Evolutionary conservation across 2,888 invertebrate species (phyloP), one percentile per base, ranked within the genome.

Genomic region (Clivina fossor): DNA sequence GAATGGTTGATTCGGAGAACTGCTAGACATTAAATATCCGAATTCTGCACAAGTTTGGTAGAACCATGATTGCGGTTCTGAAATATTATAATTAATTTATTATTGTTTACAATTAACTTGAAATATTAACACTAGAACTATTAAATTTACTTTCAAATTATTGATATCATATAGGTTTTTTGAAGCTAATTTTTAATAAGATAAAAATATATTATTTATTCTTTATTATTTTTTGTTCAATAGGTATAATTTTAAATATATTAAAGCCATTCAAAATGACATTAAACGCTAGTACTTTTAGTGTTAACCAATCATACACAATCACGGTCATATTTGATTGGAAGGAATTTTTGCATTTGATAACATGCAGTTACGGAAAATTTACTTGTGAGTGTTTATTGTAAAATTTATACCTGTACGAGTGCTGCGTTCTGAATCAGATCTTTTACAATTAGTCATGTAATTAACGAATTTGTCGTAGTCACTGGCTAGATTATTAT

Each of bases 1-100:
- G 75, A 87, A 88, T 0, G 86, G 84, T 58, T 85, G 83, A 0
- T 74, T 67, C 0, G 64, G 43, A 8, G 82, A 80, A 58, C 75
- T 79, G 0, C 90, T 84, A 2, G 86, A 84, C 75, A 90, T 90
- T 73, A 82, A 91, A 78, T 85, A 92, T 49, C 91, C 93, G 70
- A 83, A 92, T 75, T 93, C 91, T 46, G 85, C 85, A 70, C 93
- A 93, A 0, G 89, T 90, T 74, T 93, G 92, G 70, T 88, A 91
- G 1, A 78, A 80, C 91, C 92, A 92, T 38, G n/a, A n/a, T n/a
- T n/a, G n/a, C n/a, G n/a, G n/a, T n/a, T n/a, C n/a, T n/a, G n/a
- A n/a, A n/a, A n/a, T n/a, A n/a, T n/a, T n/a, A 71, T 9, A 33
- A 22, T 16, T n/a, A 48, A 41, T 56, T 32, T 22, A 24, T 16